Evolutionary conservation across 2,113 vertebrate species (phyloP).

Genomic region (Callionymus lyra): DNA sequence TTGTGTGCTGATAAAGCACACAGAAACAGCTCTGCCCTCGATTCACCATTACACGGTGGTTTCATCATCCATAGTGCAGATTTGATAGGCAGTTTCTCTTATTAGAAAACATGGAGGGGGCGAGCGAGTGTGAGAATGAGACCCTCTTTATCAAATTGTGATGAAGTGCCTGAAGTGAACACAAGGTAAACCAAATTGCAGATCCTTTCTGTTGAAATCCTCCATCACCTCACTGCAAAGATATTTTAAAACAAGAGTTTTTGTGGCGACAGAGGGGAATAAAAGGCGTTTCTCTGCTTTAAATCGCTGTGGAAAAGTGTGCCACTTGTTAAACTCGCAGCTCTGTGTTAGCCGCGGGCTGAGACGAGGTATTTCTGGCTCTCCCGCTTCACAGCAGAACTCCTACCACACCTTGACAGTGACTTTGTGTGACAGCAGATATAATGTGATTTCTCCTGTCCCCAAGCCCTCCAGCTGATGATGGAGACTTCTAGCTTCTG

Average conservation of each 20-base stretch:
- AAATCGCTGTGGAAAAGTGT: slow-evolving; percentile 51
- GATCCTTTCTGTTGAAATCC: not conserved
- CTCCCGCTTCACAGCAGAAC: slow-evolving; percentile 38
- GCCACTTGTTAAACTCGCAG: slow-evolving; percentile 41
- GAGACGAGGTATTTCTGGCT: slow-evolving; percentile 48
- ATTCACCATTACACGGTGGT: slow-evolving; percentile 13
- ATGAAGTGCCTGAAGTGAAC: slow-evolving; percentile 52
- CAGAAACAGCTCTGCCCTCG: slow-evolving; percentile 8
- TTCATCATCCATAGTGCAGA: slow-evolving; percentile 63
- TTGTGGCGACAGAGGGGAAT: not conserved
- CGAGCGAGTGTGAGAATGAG: slow-evolving; percentile 37
- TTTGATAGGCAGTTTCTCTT: slow-evolving; percentile 63
- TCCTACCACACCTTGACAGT: slow-evolving; percentile 55
- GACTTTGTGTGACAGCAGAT: slow-evolving; percentile 67
- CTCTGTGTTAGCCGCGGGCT: slow-evolving; percentile 36
- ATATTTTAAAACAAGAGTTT: not conserved
- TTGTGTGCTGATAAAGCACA: slow-evolving; percentile 55
- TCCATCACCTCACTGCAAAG: not conserved
- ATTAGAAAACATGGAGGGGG: slow-evolving; percentile 55
- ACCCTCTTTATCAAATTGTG: slow-evolving; percentile 54
- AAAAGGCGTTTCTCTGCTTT: slow-evolving; percentile 35
- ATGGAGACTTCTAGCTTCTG: slow-evolving; percentile 57
- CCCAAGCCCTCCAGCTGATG: slow-evolving; percentile 42
- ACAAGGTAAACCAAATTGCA: slow-evolving; percentile 27
- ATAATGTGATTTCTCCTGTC: slow-evolving; percentile 65